A percentile compares a stretch with the other conserved stretches of the same genome.
Evolutionary conservation across 1,140 invertebrate species (phyloP).

Genomic region (Saxidomus purpurata): DNA sequence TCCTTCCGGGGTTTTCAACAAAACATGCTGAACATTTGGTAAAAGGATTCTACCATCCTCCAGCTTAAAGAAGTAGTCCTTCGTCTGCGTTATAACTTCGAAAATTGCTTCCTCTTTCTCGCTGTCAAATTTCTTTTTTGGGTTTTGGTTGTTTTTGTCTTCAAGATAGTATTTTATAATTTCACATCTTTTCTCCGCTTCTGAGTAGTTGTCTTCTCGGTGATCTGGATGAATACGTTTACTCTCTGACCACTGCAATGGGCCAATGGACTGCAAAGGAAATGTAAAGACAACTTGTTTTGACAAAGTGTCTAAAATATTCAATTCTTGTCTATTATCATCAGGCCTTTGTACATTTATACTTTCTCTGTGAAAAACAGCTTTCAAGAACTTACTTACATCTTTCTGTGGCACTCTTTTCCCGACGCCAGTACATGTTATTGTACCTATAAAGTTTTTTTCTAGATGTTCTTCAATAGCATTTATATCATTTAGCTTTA

Average conservation of each 20-base stretch:
- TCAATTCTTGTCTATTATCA: too few species aligned
- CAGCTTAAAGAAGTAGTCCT: neutral
- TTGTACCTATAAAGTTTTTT: too few species aligned
- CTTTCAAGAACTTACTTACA: too few species aligned
- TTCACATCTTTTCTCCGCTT: neutral
- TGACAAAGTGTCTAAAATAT: neutral
- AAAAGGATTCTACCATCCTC: neutral
- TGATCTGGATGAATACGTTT: neutral
- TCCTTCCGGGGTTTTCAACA: slow-evolving; percentile 31
- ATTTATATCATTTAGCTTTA: too few species aligned
- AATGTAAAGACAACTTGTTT: neutral
- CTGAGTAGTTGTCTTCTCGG: neutral
- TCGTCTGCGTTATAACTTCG: neutral
- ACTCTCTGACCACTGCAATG: too few species aligned
- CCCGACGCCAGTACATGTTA: too few species aligned
- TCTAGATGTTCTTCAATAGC: too few species aligned
- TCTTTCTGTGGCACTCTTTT: too few species aligned
- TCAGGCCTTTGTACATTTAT: too few species aligned
- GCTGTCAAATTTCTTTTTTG: neutral
- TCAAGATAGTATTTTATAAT: neutral
- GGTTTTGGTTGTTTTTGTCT: neutral
- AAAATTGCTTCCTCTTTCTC: neutral
- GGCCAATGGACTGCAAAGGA: neutral
- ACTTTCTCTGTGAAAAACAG: too few species aligned
- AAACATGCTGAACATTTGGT: neutral